phyloP scores from a whole-genome alignment of 2,888 invertebrate species.

The Platynereis dumerilii region DNA sequence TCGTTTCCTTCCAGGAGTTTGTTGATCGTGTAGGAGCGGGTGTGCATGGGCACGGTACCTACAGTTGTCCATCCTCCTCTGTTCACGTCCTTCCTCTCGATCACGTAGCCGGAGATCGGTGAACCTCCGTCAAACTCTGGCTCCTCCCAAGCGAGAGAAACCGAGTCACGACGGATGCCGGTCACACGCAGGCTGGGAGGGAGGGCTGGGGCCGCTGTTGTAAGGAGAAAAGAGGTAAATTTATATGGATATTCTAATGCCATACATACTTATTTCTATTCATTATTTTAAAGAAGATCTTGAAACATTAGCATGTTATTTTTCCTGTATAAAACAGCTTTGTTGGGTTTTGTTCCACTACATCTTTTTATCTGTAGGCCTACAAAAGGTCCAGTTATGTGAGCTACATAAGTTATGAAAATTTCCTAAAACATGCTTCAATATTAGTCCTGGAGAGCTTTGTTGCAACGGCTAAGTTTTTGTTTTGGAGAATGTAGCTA shows the following conservation, averaged over 20 bases:
- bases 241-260: conserved; percentile 1
- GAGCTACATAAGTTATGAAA: background rate
- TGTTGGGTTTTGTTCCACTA: too few relatives aligned
- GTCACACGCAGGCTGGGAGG: conserved; percentile 37
- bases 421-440: background rate
- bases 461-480: too few relatives aligned
- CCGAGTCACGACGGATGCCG: conserved; percentile 42
- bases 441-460: too few relatives aligned
- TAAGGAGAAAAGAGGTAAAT: background rate
- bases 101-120: conserved; percentile 56
- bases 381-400: too few relatives aligned
- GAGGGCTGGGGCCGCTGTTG: conserved; percentile 34
- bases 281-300: too few relatives aligned
- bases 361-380: too few relatives aligned
- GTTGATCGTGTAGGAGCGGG: conserved; percentile 47
- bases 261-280: conserved; percentile 1
- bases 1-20: conserved; percentile 61
- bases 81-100: conserved; percentile 47
- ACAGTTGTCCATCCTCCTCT: conserved; percentile 53
- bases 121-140: conserved; percentile 58
- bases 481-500: too few relatives aligned
- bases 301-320: too few relatives aligned
- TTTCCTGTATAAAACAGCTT: too few relatives aligned
- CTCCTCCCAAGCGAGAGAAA: conserved; percentile 57
- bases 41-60: conserved; percentile 41